Base-by-base conservation (phyloP, 1,140 invertebrate species). In the Zeugodacus cucurbitae region DNA sequence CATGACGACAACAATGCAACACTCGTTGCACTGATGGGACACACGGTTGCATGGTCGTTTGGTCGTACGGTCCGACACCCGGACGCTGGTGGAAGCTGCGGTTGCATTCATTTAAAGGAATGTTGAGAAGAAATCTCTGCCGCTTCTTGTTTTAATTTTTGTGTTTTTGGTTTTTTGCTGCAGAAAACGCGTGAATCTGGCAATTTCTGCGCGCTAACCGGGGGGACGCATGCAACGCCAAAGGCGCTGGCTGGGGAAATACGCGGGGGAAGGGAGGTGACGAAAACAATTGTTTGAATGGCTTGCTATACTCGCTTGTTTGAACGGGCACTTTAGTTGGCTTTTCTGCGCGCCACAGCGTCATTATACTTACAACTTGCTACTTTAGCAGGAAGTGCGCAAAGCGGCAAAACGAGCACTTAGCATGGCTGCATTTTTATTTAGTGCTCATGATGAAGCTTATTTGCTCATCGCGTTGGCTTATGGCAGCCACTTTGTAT, bases 381-480 rank as follows among this genome's bases (percentile, higher is more conserved):
- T 48, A 22, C 34, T 74, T 3, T 32, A 1, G 20, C 32, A 74
- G 34, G 74, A 82, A 82, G 74, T 48, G 74, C 44, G 74, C 74
- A n/a, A 62, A 22, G 41, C 74, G 74, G 37, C 22, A 1, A 29
- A 22, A 44, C 34, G 70, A 41, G 74, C 74, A 82, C 74, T 82
- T 82, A 82, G 74, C 74, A 82, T 44, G 41, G 17, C 37, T 26
- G 74, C 74, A 82, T 82, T 82, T 82, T 82, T 82, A 82, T 82
- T 82, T 82, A 82, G 74, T 82, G 44, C 74, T 48, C 74, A 82
- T 48, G 74, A 82, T 48, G 74, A 82, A 82, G 74, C 74, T 82
- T 82, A 82, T 82, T 82, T 82, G 44, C 74, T 62, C 7, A 22
- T 3, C 58, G 14, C n/a, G 58, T 17, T 62, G n/a, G 58, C 48